Conservation (phyloP, 1,140 invertebrate species). For the Helicorthomorpha holstii region DNA sequence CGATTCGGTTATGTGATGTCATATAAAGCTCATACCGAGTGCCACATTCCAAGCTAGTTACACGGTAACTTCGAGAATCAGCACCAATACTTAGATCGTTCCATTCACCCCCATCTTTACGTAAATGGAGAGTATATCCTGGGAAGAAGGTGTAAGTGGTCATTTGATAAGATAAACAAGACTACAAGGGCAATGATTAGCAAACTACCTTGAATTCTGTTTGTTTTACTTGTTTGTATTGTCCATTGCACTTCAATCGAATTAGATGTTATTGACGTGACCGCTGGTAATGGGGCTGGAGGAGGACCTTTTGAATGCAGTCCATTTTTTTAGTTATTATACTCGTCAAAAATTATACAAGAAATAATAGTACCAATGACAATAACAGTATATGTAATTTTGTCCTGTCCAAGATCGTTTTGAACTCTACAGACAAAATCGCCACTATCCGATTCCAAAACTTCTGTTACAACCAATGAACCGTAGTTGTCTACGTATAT, state of each 20-base stretch:
- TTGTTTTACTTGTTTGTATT: neutral
- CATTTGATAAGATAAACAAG: too few species aligned
- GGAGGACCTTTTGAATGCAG: constrained; percentile 36
- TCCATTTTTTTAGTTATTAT: constrained; percentile 1
- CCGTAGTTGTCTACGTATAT: neutral
- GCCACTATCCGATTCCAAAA: neutral
- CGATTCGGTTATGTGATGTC: too few species aligned
- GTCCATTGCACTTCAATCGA: constrained; percentile 28
- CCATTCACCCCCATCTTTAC: too few species aligned
- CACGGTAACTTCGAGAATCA: too few species aligned
- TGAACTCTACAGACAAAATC: neutral
- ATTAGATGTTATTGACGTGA: constrained; percentile 48
- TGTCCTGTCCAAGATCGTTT: constrained; percentile 21
- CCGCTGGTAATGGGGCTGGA: constrained; percentile 44
- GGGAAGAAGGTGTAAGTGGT: too few species aligned
- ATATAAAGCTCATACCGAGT: too few species aligned
- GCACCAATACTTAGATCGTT: too few species aligned
- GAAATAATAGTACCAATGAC: constrained; percentile 11
- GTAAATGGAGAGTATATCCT: too few species aligned
- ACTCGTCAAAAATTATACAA: neutral
- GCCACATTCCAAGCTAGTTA: too few species aligned
- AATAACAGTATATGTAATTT: constrained; percentile 12
- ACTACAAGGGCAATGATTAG: too few species aligned
- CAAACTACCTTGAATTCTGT: neutral
- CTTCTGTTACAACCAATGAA: neutral